Base-by-base conservation (phyloP, 1,140 invertebrate genomes). In the Cherax destructor region DNA sequence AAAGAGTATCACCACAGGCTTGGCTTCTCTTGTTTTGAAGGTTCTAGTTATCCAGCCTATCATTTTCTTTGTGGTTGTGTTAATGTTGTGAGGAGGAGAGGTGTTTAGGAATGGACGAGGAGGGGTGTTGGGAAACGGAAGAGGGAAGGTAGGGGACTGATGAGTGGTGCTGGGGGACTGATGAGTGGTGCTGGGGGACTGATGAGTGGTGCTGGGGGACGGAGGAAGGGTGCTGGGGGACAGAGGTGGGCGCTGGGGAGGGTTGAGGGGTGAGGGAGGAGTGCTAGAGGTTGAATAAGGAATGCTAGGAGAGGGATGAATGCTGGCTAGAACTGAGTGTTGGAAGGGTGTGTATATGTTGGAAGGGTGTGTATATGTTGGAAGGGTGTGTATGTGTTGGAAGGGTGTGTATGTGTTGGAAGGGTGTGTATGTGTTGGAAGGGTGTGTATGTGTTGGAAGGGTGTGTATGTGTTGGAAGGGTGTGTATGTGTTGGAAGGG, bases 391-490 rank as follows among this genome's bases (percentile, higher is more conserved):
- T 21, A 47, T 79, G 69, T 74, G 69, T 30, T 41, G 30, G 30
- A 41, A 2, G 30, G 30, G n/a, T n/a, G n/a, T n/a, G n/a, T n/a
- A n/a, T n/a, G n/a, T n/a, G n/a, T n/a, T n/a, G n/a, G n/a, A n/a
- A n/a, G n/a, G n/a, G n/a, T n/a, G n/a, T n/a, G n/a, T n/a, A n/a
- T n/a, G n/a, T n/a, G n/a, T n/a, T n/a, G n/a, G n/a, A n/a, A n/a
- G n/a, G 24, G 76, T 47, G 30, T 41, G 76, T 47, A 18, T 49
- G 77, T 79, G 77, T 50, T 41, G 49, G 77, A 50, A 47, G 49
- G 49, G 47, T 79, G 77, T 79, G 77, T 50, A 47, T 79, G 77
- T 79, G 77, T 50, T 41, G 49, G 77, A 50, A 9, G 49, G 49
- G 77, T 79, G 77, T 79, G 77, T 21, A 47, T 79, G 69, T 74